phyloP scores from a whole-genome alignment of 2,113 vertebrate genomes.

The Columbina picui region DNA sequence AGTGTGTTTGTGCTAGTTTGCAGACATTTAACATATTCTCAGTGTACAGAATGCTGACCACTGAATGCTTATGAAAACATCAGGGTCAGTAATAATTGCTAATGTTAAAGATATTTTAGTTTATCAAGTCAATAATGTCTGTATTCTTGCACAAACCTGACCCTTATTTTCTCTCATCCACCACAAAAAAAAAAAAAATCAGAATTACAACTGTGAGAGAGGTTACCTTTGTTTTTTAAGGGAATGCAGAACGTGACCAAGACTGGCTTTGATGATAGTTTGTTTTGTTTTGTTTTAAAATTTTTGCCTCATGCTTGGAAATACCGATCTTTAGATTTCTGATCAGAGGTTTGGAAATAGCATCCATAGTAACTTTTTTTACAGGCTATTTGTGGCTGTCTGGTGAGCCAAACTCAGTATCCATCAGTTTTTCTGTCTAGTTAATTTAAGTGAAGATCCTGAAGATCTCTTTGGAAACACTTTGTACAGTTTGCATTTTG shows the following conservation, averaged over 20 bases:
- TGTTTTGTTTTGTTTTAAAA: not conserved
- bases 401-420: not conserved
- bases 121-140: not conserved
- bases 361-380: not conserved
- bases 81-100: not conserved
- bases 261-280: not conserved
- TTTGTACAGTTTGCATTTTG: not conserved
- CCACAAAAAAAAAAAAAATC: not conserved
- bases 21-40: not conserved
- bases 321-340: not conserved
- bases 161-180: not conserved
- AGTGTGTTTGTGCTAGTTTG: not conserved
- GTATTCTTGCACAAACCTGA: not conserved
- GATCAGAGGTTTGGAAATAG: not conserved
- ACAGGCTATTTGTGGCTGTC: not conserved
- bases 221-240: not conserved
- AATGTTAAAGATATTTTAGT: not conserved
- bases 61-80: not conserved
- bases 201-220: not conserved
- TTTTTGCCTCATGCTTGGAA: not conserved
- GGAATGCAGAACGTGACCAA: not conserved
- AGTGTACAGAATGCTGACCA: not conserved
- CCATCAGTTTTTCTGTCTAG: not conserved
- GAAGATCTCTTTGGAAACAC: not conserved
- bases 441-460: not conserved